Conservation (phyloP, 2,888 invertebrate species). For the Amblyteles armatorius region DNA sequence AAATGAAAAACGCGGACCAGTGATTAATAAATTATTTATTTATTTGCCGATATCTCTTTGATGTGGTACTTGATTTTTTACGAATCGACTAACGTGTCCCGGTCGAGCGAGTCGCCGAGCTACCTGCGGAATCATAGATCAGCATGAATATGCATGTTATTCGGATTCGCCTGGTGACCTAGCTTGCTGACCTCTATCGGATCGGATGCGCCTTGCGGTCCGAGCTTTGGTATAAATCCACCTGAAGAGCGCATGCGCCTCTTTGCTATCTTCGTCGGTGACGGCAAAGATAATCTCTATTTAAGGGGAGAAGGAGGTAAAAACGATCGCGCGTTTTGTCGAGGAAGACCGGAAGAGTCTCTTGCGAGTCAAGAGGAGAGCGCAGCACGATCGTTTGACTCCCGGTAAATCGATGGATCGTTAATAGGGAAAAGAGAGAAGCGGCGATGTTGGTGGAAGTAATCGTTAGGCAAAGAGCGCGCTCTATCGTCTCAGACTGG, state of each 20-base stretch:
- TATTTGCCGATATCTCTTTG: slow-evolving; percentile 37
- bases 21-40: slow-evolving; percentile 65
- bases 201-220: slow-evolving; percentile 7
- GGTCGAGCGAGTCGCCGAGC: neutral
- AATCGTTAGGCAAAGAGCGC: slow-evolving; percentile 37
- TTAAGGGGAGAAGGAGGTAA: slow-evolving; percentile 45
- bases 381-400: neutral
- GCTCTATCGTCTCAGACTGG: slow-evolving; percentile 9
- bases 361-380: neutral
- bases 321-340: slow-evolving; percentile 8
- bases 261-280: neutral
- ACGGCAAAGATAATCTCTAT: slow-evolving; percentile 34
- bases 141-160: neutral
- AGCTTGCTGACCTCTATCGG: slow-evolving; percentile 47
- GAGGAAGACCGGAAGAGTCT: slow-evolving; percentile 16
- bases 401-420: slow-evolving; percentile 18
- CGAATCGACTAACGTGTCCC: neutral
- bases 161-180: slow-evolving; percentile 20
- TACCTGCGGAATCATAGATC: neutral
- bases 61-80: neutral
- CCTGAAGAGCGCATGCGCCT: slow-evolving; percentile 1
- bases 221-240: neutral
- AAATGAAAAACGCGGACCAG: slow-evolving; percentile 22
- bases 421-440: slow-evolving; percentile 41
- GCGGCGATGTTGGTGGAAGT: slow-evolving; percentile 18